phyloP scores from a whole-genome alignment of 2,888 invertebrate species.

The Acholoe squamosa region DNA sequence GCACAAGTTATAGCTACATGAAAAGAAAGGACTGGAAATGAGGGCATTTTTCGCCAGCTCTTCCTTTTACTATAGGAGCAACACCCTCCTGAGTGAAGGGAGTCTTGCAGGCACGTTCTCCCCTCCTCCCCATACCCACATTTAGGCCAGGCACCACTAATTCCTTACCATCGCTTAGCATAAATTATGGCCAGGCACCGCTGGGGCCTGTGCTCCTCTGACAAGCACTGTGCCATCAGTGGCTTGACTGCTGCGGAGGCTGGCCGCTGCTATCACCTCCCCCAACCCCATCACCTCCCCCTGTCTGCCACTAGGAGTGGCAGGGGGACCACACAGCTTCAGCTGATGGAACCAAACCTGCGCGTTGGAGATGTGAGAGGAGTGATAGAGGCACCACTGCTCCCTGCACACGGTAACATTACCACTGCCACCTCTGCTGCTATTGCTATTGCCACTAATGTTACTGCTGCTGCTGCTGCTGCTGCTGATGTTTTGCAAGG shows the following conservation, averaged over 20 bases:
- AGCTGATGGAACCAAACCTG: too few species aligned
- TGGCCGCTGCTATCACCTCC: not conserved
- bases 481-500: not conserved
- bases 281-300: too few species aligned
- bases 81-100: too few species aligned
- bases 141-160: not conserved
- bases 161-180: constrained; percentile 28
- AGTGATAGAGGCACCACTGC: not conserved
- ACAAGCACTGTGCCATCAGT: too few species aligned
- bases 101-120: not conserved
- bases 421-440: not conserved
- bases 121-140: not conserved
- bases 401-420: not conserved
- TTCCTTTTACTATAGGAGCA: too few species aligned
- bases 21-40: too few species aligned
- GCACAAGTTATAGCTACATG: too few species aligned
- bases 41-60: too few species aligned
- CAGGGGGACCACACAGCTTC: too few species aligned
- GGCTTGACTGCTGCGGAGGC: too few species aligned
- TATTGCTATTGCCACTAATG: not conserved
- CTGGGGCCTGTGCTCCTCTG: not conserved
- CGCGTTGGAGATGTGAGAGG: too few species aligned
- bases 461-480: not conserved
- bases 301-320: not conserved
- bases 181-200: constrained; percentile 37